phyloP scores from a whole-genome alignment of 53 echinoderm and acorn worm genomes.

The Henricia sp. region DNA sequence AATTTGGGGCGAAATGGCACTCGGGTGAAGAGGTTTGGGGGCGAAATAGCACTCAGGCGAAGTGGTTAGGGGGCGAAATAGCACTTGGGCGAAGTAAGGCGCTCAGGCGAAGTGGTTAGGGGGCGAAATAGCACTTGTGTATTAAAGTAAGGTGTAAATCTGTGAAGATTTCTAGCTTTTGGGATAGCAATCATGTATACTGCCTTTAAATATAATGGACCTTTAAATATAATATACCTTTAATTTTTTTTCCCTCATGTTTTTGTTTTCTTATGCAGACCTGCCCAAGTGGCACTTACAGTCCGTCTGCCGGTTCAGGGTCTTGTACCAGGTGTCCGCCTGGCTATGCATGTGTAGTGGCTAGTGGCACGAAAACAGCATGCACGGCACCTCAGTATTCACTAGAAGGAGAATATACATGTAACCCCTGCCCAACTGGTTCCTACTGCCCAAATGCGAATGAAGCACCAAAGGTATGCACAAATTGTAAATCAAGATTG shows the following conservation, averaged over 20 bases:
- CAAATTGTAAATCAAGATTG: too few species aligned
- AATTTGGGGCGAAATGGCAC: too few species aligned
- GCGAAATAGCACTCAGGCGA: too few species aligned
- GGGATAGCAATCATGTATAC: background rate
- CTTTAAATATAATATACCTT: too few species aligned
- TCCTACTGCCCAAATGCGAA: conserved; percentile 78
- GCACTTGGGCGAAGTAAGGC: too few species aligned
- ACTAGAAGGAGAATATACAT: conserved; percentile 78
- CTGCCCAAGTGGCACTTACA: conserved; percentile 77
- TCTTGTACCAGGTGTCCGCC: conserved; percentile 92
- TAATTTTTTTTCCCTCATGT: background rate
- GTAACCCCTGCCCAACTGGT: conserved; percentile 75
- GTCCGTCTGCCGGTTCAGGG: conserved; percentile 66
- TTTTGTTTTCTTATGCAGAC: conserved; percentile 52
- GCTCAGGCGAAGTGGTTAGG: too few species aligned
- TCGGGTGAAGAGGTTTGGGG: too few species aligned
- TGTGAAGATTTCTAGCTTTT: too few species aligned
- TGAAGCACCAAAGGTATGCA: conserved; percentile 83
- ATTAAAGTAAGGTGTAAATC: too few species aligned
- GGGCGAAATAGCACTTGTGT: too few species aligned
- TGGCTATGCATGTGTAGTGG: conserved; percentile 73
- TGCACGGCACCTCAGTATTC: conserved; percentile 81
- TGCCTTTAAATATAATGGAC: too few species aligned
- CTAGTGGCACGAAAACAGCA: conserved; percentile 57
- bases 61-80: too few species aligned